Conservation (phyloP, 2,888 invertebrate genomes). For the Helleia helle region DNA sequence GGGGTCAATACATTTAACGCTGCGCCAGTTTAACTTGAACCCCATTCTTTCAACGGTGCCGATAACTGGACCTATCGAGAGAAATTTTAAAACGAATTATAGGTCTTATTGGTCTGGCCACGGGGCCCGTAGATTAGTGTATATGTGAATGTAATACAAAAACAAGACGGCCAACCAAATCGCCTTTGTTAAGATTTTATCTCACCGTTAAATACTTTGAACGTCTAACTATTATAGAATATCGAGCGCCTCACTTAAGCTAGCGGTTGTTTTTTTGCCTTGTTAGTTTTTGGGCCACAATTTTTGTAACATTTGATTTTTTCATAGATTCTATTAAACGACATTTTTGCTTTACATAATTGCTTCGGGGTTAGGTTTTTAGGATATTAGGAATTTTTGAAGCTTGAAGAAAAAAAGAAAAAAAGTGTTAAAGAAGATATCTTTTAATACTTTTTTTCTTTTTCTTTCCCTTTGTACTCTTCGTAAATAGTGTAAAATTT, state of each 20-base stretch:
- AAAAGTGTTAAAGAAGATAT: too few species aligned
- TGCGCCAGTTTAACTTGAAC: constrained; percentile 41
- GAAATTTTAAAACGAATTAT: constrained; percentile 13
- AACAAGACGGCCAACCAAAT: constrained; percentile 71
- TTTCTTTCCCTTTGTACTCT: too few species aligned
- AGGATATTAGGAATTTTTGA: too few species aligned
- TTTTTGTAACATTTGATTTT: constrained; percentile 27
- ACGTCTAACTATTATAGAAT: constrained; percentile 57
- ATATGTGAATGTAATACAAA: constrained; percentile 61
- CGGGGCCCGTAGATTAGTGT: constrained; percentile 44
- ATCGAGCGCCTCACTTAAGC: constrained; percentile 57
- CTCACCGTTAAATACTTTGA: constrained; percentile 70
- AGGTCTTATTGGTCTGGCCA: constrained; percentile 38
- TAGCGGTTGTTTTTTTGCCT: constrained; percentile 38
- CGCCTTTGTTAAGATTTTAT: constrained; percentile 73
- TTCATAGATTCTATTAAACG: constrained; percentile 4
- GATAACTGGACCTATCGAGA: neutral
- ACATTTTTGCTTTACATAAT: too few species aligned
- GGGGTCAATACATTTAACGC: constrained; percentile 67
- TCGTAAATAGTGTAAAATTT: too few species aligned
- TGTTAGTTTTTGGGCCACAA: constrained; percentile 47
- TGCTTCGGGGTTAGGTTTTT: too few species aligned
- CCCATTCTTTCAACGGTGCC: constrained; percentile 28
- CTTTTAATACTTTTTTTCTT: too few species aligned
- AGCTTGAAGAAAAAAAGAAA: too few species aligned